Conservation (phyloP, 1,140 invertebrate genomes). For the Acarapis woodi region DNA sequence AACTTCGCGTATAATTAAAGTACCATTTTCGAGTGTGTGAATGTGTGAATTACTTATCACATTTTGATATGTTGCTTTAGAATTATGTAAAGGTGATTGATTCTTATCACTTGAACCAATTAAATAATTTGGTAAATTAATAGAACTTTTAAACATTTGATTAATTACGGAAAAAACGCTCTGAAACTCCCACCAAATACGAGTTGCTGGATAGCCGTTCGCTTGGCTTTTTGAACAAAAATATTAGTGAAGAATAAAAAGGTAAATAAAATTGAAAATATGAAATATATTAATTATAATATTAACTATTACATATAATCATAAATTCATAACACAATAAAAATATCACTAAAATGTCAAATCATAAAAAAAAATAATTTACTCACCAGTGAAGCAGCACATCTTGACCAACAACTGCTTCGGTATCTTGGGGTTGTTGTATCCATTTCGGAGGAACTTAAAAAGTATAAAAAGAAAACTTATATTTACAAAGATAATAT, state of each 20-base stretch:
- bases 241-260: background rate
- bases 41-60: conserved; percentile 15
- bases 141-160: background rate
- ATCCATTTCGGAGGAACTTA: conserved; percentile 70
- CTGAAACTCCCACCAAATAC: conserved; percentile 24
- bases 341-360: conserved; percentile 8
- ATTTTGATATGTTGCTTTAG: conserved; percentile 10
- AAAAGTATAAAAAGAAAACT: conserved; percentile 14
- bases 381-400: conserved; percentile 66
- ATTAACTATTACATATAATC: conserved; percentile 30
- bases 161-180: background rate
- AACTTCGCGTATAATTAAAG: conserved; percentile 17
- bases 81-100: background rate
- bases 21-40: conserved; percentile 19
- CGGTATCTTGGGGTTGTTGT: conserved; percentile 53
- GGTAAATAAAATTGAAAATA: background rate
- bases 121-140: background rate
- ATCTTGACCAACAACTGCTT: conserved; percentile 48
- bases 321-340: no score
- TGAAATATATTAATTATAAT: background rate
- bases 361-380: conserved; percentile 56
- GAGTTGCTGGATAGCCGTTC: conserved; percentile 15
- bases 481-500: no score
- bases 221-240: background rate
- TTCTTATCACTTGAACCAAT: background rate